Evolutionary conservation across 2,797 vertebrate species (phyloP).

Genomic region (Onychomys torridus): DNA sequence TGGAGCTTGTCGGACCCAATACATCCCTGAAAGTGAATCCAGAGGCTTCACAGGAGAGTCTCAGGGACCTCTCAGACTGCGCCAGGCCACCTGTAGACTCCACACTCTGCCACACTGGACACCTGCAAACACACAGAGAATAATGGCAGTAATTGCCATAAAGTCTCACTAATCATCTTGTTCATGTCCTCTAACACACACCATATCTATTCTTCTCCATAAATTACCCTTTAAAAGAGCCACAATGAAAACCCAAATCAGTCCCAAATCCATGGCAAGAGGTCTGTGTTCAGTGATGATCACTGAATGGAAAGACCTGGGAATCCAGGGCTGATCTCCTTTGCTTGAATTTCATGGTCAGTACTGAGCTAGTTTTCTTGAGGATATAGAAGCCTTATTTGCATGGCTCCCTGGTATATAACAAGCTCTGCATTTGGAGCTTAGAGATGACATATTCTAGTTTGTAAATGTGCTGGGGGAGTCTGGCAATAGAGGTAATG

Average conservation of each 20-base stretch:
- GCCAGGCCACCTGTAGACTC: not conserved
- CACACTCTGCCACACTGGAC: not conserved
- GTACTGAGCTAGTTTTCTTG: not conserved
- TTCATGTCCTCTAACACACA: not conserved
- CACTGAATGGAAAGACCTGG: not conserved
- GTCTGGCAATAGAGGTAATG: not conserved
- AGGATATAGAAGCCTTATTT: not conserved
- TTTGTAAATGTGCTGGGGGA: not conserved
- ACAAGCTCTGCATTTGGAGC: not conserved
- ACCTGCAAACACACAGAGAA: not conserved
- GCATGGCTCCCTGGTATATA: not conserved
- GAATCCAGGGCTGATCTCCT: not conserved
- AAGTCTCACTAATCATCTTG: not conserved
- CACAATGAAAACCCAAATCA: not conserved
- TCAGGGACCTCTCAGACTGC: not conserved
- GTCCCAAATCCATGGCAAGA: not conserved
- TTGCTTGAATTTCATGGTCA: not conserved
- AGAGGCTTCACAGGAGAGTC: not conserved
- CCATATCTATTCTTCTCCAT: not conserved
- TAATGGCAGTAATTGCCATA: not conserved
- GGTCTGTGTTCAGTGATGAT: not conserved
- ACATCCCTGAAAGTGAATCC: not conserved
- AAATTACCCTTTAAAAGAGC: not conserved
- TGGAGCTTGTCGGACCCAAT: not conserved
- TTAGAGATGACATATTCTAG: not conserved